phyloP scores from a whole-genome alignment of 2,888 invertebrate species.

The Anthophora plumipes region DNA sequence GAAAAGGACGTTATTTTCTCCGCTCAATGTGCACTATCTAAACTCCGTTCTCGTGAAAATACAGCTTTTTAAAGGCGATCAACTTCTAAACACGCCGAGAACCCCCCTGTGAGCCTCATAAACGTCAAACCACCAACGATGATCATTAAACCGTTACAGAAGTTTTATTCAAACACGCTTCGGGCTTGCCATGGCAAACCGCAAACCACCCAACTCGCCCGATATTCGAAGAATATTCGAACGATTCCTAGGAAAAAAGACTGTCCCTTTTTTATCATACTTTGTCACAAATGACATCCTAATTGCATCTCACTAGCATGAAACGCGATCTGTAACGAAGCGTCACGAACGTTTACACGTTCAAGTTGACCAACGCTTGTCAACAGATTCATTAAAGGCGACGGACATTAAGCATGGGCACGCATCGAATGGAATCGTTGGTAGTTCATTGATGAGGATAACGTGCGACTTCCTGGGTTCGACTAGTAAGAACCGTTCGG shows the following conservation, averaged over 20 bases:
- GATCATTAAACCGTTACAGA: no score
- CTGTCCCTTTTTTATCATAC: no score
- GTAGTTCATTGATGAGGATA: slow-evolving; percentile 53
- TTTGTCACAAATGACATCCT: not conserved
- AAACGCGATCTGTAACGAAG: slow-evolving; percentile 2
- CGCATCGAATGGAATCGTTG: slow-evolving; percentile 19
- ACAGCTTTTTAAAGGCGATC: no score
- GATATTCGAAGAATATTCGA: not conserved
- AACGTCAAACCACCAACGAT: no score
- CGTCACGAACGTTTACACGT: not conserved
- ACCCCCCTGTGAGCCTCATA: no score
- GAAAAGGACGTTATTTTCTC: no score
- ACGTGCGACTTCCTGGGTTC: slow-evolving; percentile 54
- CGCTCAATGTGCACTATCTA: no score
- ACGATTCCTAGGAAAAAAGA: no score
- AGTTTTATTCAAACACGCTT: no score
- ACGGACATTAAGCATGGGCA: slow-evolving; percentile 20
- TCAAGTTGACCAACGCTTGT: slow-evolving; percentile 1
- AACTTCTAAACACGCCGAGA: no score
- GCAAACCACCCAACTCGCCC: not conserved
- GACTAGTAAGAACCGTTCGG: slow-evolving; percentile 40
- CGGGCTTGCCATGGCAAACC: no score
- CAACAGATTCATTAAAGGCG: slow-evolving; percentile 24
- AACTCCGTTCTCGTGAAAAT: no score
- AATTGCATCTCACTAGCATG: not conserved